Base-by-base conservation (phyloP, 2,113 vertebrate species). In the Mus pahari region DNA sequence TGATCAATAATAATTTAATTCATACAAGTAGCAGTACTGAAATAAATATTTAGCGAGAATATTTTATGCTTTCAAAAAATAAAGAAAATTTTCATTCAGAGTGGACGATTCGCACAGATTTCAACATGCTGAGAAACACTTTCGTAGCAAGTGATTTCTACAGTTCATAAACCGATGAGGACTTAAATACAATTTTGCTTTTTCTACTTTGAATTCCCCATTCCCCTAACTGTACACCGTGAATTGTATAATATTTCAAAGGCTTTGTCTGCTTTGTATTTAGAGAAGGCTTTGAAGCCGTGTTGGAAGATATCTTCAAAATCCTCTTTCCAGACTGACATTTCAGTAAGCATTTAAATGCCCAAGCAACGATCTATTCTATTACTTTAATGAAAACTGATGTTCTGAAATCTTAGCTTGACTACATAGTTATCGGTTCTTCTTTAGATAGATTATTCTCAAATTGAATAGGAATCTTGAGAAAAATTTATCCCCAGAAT, bases 281-380 rank as follows among this genome's bases (percentile, higher is more conserved):
- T 78, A 93, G 20, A 31, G 66, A 93, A 95, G n/a, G n/a, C 26
- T 91, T 95, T 70, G 36, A 86, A 90, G 81, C 95, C 81, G 97
- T 89, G 2, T 20, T 96, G 2, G 58, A 75, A 4, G 2, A 26
- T 2, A 12, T 39, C 79, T 89, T 97, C 82, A 48, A 94, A 81
- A 96, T 94, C 4, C 42, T 92, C 42, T n/a, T 39, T 11, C 53
- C 13, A 58, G 3, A 36, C 60, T 96, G 95, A 71, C 93, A 1
- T 9, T 92, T 95, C 79, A 13, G 3, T 82, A 97, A 58, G 24
- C 12, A 73, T 33, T 77, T 87, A 94, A 87, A 84, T 1, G 24
- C 0, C 53, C 73, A 94, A 96, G 55, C 55, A 45, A 90, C 71
- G 90, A 0, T 53, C 6, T 96, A 86, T 91, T 90, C 1, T 77